phyloP scores from a whole-genome alignment of 2,797 vertebrate genomes.

The Poecilia picta region DNA sequence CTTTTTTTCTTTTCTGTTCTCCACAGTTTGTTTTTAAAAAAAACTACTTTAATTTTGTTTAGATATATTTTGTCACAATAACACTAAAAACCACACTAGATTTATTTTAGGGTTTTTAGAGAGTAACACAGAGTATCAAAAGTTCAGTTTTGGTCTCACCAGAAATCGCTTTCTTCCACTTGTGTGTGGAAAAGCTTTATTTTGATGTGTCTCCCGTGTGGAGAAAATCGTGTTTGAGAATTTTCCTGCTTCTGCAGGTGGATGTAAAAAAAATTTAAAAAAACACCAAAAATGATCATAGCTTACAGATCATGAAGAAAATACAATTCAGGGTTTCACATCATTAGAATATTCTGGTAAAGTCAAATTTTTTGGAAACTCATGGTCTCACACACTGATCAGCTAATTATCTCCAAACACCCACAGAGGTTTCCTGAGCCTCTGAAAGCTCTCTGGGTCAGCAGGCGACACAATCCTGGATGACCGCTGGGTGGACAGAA shows the following conservation, averaged over 20 bases:
- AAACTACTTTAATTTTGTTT: background rate
- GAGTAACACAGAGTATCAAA: too few species aligned
- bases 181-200: background rate
- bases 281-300: too few species aligned
- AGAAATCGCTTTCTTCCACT: background rate
- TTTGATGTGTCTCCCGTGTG: background rate
- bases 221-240: background rate
- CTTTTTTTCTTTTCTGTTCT: background rate
- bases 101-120: background rate
- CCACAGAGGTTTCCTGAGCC: background rate
- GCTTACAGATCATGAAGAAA: too few species aligned
- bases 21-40: background rate
- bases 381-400: background rate
- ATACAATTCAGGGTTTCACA: background rate
- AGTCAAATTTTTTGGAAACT: background rate
- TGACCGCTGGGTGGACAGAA: background rate
- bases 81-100: background rate
- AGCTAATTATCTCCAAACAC: background rate
- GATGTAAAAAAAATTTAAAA: background rate
- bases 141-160: background rate
- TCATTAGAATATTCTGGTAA: background rate
- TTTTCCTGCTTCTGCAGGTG: background rate
- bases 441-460: background rate
- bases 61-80: background rate
- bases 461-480: background rate